Base-by-base conservation (phyloP, 1,140 invertebrate species). In the Hylaeus volcanicus region DNA sequence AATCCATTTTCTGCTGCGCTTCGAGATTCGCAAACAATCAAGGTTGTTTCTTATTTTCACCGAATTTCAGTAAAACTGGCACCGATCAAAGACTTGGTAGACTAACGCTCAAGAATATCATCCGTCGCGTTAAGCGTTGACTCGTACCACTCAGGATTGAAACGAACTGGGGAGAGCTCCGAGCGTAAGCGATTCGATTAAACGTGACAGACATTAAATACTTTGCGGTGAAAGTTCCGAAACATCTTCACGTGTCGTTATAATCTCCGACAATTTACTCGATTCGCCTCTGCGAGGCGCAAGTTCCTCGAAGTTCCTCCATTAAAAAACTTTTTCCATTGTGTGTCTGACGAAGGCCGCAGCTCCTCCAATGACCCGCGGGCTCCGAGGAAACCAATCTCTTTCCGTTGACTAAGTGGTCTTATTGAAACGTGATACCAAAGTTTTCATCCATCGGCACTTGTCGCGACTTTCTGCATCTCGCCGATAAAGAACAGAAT, bases 261-360 rank as follows among this genome's bases (percentile, higher is more conserved):
- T 74, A 60, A 74, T 74, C 61, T 45, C 15, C 56, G 12, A 48
- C 70, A 55, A 74, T 61, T 48, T 58, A 66, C 61, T 37, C 26
- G 71, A 74, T 74, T 12, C 61, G 6, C 9, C 1, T 6, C 45
- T 26, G 53, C 12, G 39, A 11, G 69, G 26, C 14, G 12, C 77
- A n/a, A 48, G 37, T 6, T 55, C 9, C 41, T 3, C 61, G n/a
- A 79, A 79, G 77, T 79, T 74, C 15, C 61, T 79, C 70, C 71
- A 79, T 79, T 79, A 74, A 79, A 74, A 63, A 79, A 79, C 70
- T 79, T 79, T 74, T n/a, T 41, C 53, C 71, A 58, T 79, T 79
- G 70, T 73, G 70, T 37, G 69, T 12, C 41, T 12, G 65, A 60
- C 65, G 74, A 77, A 48, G 65, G 56, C 41, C 37, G 37, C 60